phyloP scores from a whole-genome alignment of 2,888 invertebrate genomes.

The Lasioglossum marginatum region DNA sequence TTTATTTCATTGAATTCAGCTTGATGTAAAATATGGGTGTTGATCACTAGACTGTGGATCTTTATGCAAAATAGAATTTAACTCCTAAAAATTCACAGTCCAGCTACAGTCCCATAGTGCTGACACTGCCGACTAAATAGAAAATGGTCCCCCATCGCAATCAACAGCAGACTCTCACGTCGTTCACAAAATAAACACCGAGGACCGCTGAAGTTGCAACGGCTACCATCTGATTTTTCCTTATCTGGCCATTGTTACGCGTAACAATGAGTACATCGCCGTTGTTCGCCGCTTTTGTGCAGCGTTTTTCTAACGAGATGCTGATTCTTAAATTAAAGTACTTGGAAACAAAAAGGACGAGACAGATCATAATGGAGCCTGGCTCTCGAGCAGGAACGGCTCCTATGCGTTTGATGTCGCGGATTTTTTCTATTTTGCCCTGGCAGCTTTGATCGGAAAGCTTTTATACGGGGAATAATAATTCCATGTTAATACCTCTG shows the following conservation, averaged over 20 bases:
- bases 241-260: background rate
- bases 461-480: background rate
- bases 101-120: too few species aligned
- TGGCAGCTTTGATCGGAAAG: background rate
- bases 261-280: background rate
- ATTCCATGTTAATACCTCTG: background rate
- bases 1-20: background rate
- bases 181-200: background rate
- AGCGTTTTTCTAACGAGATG: background rate
- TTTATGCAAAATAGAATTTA: background rate
- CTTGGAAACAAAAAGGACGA: background rate
- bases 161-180: background rate
- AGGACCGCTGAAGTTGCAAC: background rate
- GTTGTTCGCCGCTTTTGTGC: background rate
- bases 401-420: background rate
- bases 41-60: background rate
- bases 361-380: background rate
- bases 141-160: background rate
- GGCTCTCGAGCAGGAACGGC: background rate
- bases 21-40: background rate
- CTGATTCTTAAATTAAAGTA: background rate
- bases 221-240: background rate
- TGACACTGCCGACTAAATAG: background rate
- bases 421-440: constrained; percentile 25
- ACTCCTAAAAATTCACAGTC: background rate